Percentiles rank a stretch among this genome's conserved stretches.
Conservation (phyloP, 1,140 invertebrate species). For the Vanessa atalanta region DNA sequence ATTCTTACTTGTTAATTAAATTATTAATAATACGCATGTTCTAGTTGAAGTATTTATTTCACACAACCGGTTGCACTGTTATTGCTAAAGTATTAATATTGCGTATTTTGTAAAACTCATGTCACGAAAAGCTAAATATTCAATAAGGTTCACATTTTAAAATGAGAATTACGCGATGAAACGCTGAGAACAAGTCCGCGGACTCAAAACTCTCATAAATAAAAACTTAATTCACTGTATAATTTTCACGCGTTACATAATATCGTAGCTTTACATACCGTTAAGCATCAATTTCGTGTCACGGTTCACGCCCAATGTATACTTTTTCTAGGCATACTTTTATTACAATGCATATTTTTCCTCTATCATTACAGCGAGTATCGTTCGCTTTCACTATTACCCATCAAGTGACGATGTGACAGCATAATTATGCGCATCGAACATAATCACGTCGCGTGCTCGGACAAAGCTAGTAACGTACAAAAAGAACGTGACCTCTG, state of each 20-base stretch:
- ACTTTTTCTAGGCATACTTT: constrained; percentile 19
- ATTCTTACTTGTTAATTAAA: neutral
- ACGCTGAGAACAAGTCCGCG: neutral
- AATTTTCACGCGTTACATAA: constrained; percentile 1
- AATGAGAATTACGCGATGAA: constrained; percentile 2
- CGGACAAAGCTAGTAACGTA: constrained; percentile 47
- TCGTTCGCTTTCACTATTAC: constrained; percentile 72
- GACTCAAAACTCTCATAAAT: constrained; percentile 1
- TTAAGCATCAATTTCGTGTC: constrained; percentile 10
- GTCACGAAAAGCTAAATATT: neutral
- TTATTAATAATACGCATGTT: neutral
- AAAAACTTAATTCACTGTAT: neutral
- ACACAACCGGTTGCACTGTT: constrained; percentile 11
- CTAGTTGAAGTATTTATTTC: constrained; percentile 17
- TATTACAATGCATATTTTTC: constrained; percentile 47
- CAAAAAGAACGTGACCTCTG: constrained; percentile 74
- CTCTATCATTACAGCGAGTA: constrained; percentile 64
- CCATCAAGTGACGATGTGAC: constrained; percentile 76
- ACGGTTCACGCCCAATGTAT: constrained; percentile 10
- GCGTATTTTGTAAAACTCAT: constrained; percentile 20
- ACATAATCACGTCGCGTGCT: constrained; percentile 74
- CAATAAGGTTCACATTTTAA: constrained; percentile 22
- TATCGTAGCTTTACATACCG: neutral
- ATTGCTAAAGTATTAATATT: constrained; percentile 14
- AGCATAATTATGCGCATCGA: constrained; percentile 77